phyloP scores from a whole-genome alignment of 1,140 invertebrate species.

The Doryteuthis pealeii region DNA sequence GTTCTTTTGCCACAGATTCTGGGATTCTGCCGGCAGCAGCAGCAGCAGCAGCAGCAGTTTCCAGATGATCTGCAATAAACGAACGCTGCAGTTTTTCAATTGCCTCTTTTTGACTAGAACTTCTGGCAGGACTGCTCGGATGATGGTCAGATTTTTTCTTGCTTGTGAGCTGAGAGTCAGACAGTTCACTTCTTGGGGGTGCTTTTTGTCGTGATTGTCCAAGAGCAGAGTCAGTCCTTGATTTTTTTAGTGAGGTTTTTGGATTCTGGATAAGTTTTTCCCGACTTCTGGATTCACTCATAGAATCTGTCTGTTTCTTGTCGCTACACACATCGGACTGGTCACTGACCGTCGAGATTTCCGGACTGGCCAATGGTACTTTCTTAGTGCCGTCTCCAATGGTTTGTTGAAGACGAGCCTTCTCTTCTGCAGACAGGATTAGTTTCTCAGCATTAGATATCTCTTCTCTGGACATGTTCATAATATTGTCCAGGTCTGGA shows the following conservation, averaged over 20 bases:
- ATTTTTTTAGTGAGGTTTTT: slow-evolving; percentile 1
- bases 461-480: slow-evolving; percentile 6
- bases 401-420: not conserved
- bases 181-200: too few species aligned
- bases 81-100: not conserved
- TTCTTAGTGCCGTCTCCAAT: too few species aligned
- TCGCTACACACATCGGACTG: not conserved
- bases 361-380: not conserved
- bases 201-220: not conserved
- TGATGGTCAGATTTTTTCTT: not conserved
- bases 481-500: not conserved
- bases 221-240: not conserved
- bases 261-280: not conserved
- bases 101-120: not conserved
- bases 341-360: not conserved
- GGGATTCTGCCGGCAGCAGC: not conserved
- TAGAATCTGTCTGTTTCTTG: not conserved
- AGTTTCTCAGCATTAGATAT: not conserved
- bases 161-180: not conserved
- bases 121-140: not conserved
- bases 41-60: too few species aligned
- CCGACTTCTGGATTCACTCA: not conserved
- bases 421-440: not conserved
- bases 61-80: not conserved
- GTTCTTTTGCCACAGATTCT: too few species aligned